Percentiles rank a stretch among this genome's conserved stretches.
Evolutionary conservation across 1,140 invertebrate genomes (phyloP).

Genomic region (Macrobrachium rosenbergii): DNA sequence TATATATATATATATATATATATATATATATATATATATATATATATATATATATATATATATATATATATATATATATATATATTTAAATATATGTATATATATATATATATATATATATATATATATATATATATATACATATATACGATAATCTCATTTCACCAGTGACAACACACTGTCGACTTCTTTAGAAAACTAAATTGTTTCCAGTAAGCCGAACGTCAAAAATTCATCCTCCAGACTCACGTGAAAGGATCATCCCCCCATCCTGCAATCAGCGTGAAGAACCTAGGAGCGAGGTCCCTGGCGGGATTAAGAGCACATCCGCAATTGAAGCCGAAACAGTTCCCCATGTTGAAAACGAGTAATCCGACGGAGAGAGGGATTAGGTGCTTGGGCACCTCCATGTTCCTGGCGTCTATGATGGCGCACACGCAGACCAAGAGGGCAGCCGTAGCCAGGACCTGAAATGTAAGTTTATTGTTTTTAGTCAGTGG

Average conservation of each 20-base stretch:
- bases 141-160: too few relatives aligned
- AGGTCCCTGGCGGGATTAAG: slow-evolving; percentile 79
- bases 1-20: too few relatives aligned
- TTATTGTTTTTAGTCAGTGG: slow-evolving; percentile 87
- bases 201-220: too few relatives aligned
- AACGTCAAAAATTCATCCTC: too few relatives aligned
- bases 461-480: slow-evolving; percentile 72
- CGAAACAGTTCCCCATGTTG: slow-evolving; percentile 74
- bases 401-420: slow-evolving; percentile 72
- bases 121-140: too few relatives aligned
- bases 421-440: slow-evolving; percentile 75
- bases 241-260: slow-evolving; percentile 71
- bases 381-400: slow-evolving; percentile 72
- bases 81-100: too few relatives aligned
- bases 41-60: too few relatives aligned
- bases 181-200: neutral
- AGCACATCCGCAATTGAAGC: slow-evolving; percentile 76
- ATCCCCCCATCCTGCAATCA: slow-evolving; percentile 74
- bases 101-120: too few relatives aligned
- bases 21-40: too few relatives aligned
- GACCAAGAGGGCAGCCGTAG: slow-evolving; percentile 74
- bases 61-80: too few relatives aligned
- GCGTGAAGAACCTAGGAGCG: slow-evolving; percentile 75
- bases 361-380: slow-evolving; percentile 74
- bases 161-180: too few relatives aligned